Evolutionary conservation across 1,140 invertebrate species (phyloP).

Genomic region (Ips typographus): DNA sequence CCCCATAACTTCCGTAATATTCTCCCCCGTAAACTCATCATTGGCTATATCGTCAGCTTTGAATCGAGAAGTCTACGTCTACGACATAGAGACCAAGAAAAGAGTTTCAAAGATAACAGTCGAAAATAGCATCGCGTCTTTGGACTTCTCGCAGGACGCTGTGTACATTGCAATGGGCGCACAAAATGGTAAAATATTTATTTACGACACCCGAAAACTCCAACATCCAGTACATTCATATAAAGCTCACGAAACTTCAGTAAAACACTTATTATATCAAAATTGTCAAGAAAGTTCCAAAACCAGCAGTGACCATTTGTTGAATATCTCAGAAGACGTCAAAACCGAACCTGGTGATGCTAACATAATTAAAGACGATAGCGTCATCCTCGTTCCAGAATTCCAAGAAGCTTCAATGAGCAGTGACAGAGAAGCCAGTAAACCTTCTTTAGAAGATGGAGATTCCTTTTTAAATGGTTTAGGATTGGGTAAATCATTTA

Average conservation of each 20-base stretch:
- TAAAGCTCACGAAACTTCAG: constrained; percentile 38
- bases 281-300: constrained; percentile 12
- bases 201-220: constrained; percentile 47
- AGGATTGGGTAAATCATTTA: background rate
- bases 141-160: constrained; percentile 48
- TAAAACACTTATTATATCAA: constrained; percentile 44
- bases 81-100: constrained; percentile 42
- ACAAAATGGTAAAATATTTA: constrained; percentile 45
- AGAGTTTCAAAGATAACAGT: constrained; percentile 39
- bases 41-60: constrained; percentile 43
- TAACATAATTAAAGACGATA: background rate
- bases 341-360: background rate
- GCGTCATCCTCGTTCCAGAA: background rate
- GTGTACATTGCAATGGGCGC: constrained; percentile 42
- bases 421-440: background rate
- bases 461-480: constrained; percentile 6
- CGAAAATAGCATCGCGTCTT: constrained; percentile 44
- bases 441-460: background rate
- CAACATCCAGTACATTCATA: constrained; percentile 41
- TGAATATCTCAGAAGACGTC: background rate
- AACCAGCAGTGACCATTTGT: background rate
- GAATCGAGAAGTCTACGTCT: constrained; percentile 46
- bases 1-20: constrained; percentile 42
- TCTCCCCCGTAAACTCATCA: constrained; percentile 45
- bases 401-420: background rate